Evolutionary conservation across 2,113 vertebrate species (phyloP).

Genomic region (Podarcis raffonei): DNA sequence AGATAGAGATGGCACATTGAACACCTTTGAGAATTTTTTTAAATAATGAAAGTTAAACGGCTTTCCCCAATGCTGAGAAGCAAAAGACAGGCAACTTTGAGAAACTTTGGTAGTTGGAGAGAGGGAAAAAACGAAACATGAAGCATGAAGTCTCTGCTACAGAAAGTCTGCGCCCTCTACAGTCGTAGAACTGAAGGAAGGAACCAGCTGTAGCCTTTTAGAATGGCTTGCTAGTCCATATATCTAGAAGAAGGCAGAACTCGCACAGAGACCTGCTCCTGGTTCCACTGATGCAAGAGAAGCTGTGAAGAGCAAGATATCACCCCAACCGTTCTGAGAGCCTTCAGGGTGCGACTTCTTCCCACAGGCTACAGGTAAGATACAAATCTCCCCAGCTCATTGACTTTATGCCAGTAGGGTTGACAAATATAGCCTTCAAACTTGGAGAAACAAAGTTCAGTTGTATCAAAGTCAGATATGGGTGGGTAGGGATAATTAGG

Average conservation of each 20-base stretch:
- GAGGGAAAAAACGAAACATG: background rate
- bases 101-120: background rate
- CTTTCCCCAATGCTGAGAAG: background rate
- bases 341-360: conserved; percentile 33
- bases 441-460: background rate
- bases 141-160: background rate
- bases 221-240: background rate
- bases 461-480: too few species aligned
- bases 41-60: conserved; percentile 17
- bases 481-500: background rate
- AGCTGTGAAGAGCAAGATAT: background rate
- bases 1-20: conserved; percentile 5
- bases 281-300: background rate
- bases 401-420: background rate
- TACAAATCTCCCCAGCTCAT: background rate
- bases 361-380: conserved; percentile 63
- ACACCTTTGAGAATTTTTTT: background rate
- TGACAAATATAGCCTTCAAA: background rate
- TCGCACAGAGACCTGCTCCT: background rate
- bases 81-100: background rate
- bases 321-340: background rate
- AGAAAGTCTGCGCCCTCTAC: conserved; percentile 37
- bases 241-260: background rate
- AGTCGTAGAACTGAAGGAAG: background rate
- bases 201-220: background rate